Conservation (phyloP, 2,113 vertebrate species). For the Cottus gobio region DNA sequence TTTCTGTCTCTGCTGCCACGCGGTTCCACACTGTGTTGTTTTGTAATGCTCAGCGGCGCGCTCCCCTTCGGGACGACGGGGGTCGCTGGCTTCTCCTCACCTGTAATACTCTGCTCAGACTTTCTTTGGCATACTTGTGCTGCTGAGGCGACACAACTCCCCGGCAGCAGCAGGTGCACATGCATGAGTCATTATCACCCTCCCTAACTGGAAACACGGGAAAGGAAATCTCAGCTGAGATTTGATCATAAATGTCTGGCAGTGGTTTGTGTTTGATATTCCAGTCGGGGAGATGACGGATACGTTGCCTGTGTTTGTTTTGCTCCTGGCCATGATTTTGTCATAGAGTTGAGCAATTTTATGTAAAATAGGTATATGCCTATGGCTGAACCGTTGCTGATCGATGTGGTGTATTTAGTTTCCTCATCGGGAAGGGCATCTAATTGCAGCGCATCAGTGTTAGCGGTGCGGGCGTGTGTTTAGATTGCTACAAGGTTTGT, state of each 20-base stretch:
- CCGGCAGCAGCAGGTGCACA: slow-evolving; percentile 64
- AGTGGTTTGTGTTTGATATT: slow-evolving; percentile 28
- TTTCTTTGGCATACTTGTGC: slow-evolving; percentile 35
- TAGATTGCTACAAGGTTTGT: slow-evolving; percentile 56
- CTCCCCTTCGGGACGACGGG: neutral
- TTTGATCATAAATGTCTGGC: slow-evolving; percentile 29
- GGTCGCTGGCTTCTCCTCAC: slow-evolving; percentile 32
- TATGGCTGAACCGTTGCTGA: slow-evolving; percentile 30
- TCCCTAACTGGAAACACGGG: neutral
- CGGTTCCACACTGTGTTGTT: neutral
- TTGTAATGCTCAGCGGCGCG: slow-evolving; percentile 1
- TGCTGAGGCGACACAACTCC: slow-evolving; percentile 31
- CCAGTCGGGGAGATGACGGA: slow-evolving; percentile 16
- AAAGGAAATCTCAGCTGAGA: slow-evolving; percentile 25
- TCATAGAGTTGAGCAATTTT: slow-evolving; percentile 13
- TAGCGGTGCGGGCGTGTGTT: slow-evolving; percentile 18
- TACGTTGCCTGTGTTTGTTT: slow-evolving; percentile 24
- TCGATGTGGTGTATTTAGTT: slow-evolving; percentile 39
- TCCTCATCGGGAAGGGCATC: slow-evolving; percentile 28
- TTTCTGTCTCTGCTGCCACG: slow-evolving; percentile 6
- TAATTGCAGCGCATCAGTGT: slow-evolving; percentile 48
- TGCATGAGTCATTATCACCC: slow-evolving; percentile 33
- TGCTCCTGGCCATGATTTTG: slow-evolving; percentile 11
- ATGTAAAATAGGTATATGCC: slow-evolving; percentile 30
- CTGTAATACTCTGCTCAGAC: slow-evolving; percentile 25